Evolutionary conservation across 2,113 vertebrate species (phyloP), one percentile per base, ranked within the genome.

Genomic region (Entelurus aequoreus): DNA sequence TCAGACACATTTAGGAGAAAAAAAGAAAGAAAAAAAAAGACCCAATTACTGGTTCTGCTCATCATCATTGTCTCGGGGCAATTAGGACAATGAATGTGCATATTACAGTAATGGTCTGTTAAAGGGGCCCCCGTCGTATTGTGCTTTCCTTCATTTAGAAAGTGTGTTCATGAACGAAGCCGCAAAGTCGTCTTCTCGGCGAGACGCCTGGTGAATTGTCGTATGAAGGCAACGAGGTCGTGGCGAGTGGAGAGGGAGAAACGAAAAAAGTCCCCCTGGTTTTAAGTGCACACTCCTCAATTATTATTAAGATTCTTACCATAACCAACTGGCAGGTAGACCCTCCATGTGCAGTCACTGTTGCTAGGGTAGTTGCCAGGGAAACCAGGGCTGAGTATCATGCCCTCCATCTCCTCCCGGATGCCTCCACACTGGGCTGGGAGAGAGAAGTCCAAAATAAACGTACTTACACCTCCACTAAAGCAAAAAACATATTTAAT

Each of bases 361-460:
- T 98, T 98, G 89, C 97, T 98, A 46, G 97, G 97, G 62, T 98
- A 98, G 86, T 98, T 99, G 55, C 97, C 97, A 48, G 95, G 97
- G 88, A 98, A 99, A 58, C 97, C 97, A 0, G 97, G 97, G 74
- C 96, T 99, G 77, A 99, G 91, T 75, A 98, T 96, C 68, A 98
- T 96, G 52, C 95, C 96, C 68, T 97, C 95, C 92, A 94, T 92
- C 74, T 97, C 95, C 38, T 95, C 93, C 12, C 90, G 88, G 36
- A 93, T 88, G 65, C 97, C 97, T 19, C 97, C 97, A 73, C 96
- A 99, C 77, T 95, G 95, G 3, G 96, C 97, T 99, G 46, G 40
- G 6, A 54, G 59, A 61, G 35, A 40, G 38, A 54, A 79, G 63
- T 68, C 14, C 63, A 46, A 46, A 46, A 4, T 12, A 12, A 3